phyloP scores from a whole-genome alignment of 2,888 invertebrate genomes.

The Apomyelois bistriatella region DNA sequence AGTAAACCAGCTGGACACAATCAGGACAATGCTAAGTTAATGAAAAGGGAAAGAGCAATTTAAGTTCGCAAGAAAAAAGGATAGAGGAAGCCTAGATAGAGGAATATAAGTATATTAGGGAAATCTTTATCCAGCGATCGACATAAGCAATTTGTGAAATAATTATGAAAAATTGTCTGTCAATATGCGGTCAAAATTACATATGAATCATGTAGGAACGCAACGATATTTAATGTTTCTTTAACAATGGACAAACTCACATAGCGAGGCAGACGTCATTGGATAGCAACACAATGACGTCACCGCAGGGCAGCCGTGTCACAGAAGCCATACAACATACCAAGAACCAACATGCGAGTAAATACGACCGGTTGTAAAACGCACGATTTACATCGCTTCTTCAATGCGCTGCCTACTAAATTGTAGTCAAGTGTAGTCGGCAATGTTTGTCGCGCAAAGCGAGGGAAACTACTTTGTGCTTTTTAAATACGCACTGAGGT shows the following conservation, averaged over 20 bases:
- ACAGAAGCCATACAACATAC: slow-evolving; percentile 62
- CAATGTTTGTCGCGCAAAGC: slow-evolving; percentile 34
- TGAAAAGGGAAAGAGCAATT: too few relatives aligned
- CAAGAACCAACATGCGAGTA: slow-evolving; percentile 35
- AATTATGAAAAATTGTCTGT: background rate
- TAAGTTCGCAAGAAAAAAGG: too few relatives aligned
- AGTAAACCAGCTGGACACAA: too few relatives aligned
- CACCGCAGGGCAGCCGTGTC: slow-evolving; percentile 65
- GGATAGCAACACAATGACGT: slow-evolving; percentile 65
- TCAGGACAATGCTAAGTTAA: too few relatives aligned
- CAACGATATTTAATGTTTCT: slow-evolving; percentile 1
- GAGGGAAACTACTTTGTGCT: slow-evolving; percentile 28
- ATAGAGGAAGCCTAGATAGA: too few relatives aligned
- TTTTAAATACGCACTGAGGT: slow-evolving; percentile 50
- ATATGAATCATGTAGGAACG: slow-evolving; percentile 5
- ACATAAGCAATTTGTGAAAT: too few relatives aligned
- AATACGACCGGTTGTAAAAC: slow-evolving; percentile 36
- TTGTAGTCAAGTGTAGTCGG: slow-evolving; percentile 25
- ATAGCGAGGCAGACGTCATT: slow-evolving; percentile 45
- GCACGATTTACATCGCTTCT: slow-evolving; percentile 48
- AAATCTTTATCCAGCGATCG: too few relatives aligned
- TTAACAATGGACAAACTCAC: slow-evolving; percentile 2
- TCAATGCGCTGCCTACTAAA: slow-evolving; percentile 37
- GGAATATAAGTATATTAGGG: too few relatives aligned
- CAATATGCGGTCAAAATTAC: background rate